These are phyloP conservation scores for Orius insidiosus DNA, from an alignment of 1,140 invertebrate species.

Conservation along the genomic window DNA sequence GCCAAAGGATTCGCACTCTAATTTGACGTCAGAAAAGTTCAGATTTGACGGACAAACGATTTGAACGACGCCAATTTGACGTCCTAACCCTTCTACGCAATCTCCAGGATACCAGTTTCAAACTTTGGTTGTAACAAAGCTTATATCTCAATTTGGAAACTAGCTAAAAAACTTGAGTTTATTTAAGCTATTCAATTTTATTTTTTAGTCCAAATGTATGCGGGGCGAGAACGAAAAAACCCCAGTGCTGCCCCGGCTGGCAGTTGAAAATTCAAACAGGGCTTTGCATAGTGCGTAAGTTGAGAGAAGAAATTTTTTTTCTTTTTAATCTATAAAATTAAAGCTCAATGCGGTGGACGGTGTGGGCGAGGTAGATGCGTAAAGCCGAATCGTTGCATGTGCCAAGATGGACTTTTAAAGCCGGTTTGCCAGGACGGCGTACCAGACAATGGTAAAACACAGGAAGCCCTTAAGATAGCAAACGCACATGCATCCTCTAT, in stretches of 20 bases:
- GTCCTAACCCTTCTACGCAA: too few species aligned
- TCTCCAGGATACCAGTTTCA: too few species aligned
- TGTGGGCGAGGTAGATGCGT: constrained; percentile 55
- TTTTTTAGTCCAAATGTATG: constrained; percentile 62
- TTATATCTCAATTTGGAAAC: too few species aligned
- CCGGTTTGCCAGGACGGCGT: constrained; percentile 22
- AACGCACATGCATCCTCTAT: not conserved
- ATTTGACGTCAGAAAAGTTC: too few species aligned
- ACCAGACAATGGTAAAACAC: not conserved
- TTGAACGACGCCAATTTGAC: too few species aligned
- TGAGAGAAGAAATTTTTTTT: not conserved
- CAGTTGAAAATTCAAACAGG: constrained; percentile 45
- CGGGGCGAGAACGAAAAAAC: constrained; percentile 37
- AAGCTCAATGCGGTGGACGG: constrained; percentile 57
- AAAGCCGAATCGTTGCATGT: constrained; percentile 65
- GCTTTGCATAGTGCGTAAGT: constrained; percentile 70
- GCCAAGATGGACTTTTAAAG: constrained; percentile 41
- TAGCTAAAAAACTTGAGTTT: too few species aligned
- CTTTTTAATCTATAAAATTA: constrained; percentile 30
- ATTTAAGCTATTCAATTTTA: constrained; percentile 18
- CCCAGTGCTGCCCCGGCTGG: constrained; percentile 72
- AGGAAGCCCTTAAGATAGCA: not conserved
- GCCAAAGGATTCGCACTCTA: too few species aligned
- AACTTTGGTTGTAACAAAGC: too few species aligned
- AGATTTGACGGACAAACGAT: too few species aligned